Percentiles rank a stretch among this genome's conserved stretches.
Conservation (phyloP, 2,888 invertebrate genomes). For the Creontiades dilutus region DNA sequence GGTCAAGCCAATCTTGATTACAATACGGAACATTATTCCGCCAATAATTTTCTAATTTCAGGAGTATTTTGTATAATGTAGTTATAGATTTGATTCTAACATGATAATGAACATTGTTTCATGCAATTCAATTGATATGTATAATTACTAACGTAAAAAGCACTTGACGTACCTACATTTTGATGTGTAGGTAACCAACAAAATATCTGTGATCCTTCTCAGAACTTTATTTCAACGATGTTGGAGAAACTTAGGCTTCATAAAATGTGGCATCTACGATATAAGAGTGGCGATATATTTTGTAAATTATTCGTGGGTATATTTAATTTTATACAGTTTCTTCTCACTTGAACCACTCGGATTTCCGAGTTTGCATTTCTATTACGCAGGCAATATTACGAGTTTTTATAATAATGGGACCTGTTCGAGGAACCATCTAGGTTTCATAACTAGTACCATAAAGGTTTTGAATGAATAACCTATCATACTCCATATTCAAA, state of each 20-base stretch:
- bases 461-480: neutral
- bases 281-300: neutral
- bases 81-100: slow-evolving; percentile 22
- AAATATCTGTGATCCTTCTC: slow-evolving; percentile 49
- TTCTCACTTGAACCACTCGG: neutral
- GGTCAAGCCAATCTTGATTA: slow-evolving; percentile 49
- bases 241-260: neutral
- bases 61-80: slow-evolving; percentile 40
- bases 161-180: neutral
- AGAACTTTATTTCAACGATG: neutral
- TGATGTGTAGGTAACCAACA: neutral
- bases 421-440: neutral
- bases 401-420: neutral
- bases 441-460: neutral
- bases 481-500: neutral
- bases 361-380: neutral
- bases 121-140: neutral
- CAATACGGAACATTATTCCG: neutral
- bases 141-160: neutral
- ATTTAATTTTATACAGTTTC: neutral
- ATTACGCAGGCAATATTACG: neutral
- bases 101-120: neutral
- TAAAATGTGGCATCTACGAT: neutral
- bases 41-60: neutral
- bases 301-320: neutral